phyloP scores from a whole-genome alignment of 2,888 invertebrate genomes.

The Scaptomyza caliginosa region DNA sequence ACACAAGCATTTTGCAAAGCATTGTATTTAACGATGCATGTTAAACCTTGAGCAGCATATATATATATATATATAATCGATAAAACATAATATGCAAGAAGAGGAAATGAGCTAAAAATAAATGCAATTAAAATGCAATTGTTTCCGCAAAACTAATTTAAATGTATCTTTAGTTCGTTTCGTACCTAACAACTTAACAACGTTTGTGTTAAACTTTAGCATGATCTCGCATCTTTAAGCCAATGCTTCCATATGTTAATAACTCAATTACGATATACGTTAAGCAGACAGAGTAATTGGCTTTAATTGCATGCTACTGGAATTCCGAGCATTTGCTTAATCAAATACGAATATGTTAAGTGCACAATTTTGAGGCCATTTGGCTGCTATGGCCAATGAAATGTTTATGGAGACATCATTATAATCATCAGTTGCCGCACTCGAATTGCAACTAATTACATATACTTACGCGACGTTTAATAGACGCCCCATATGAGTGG shows the following conservation, averaged over 20 bases:
- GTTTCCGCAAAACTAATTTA: no score
- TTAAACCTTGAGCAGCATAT: constrained; percentile 20
- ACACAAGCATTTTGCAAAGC: constrained; percentile 19
- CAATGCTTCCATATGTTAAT: constrained; percentile 44
- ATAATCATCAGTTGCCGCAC: constrained; percentile 33
- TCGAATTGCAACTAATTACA: constrained; percentile 71
- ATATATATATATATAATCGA: constrained; percentile 16
- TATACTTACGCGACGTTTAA: constrained; percentile 48
- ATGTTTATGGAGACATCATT: constrained; percentile 51
- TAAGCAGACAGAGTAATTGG: constrained; percentile 25
- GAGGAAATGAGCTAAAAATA: not conserved
- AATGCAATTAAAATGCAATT: constrained; percentile 3
- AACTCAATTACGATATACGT: constrained; percentile 26
- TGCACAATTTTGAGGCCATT: constrained; percentile 54
- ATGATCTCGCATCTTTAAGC: no score
- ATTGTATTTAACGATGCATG: constrained; percentile 13
- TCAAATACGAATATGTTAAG: constrained; percentile 51
- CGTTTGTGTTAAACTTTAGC: no score
- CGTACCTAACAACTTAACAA: not conserved
- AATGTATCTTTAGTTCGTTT: no score
- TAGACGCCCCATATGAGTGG: constrained; percentile 54
- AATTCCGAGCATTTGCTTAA: constrained; percentile 37
- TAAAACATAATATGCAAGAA: not conserved
- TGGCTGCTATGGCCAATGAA: constrained; percentile 58
- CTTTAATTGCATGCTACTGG: constrained; percentile 49